Conservation (phyloP, 2,888 invertebrate genomes). For the Erynnis tages region DNA sequence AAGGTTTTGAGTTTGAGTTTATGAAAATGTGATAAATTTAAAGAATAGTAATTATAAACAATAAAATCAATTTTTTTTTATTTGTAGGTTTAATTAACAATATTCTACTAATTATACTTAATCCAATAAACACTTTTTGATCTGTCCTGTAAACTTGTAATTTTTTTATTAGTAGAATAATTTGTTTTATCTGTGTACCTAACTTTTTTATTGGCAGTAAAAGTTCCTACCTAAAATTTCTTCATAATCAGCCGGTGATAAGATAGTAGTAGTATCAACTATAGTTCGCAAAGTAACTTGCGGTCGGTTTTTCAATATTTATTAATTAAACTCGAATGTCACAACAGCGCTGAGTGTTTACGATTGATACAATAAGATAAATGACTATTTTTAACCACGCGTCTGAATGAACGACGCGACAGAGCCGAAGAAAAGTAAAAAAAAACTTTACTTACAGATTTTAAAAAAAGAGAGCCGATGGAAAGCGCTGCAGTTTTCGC, state of each 20-base stretch:
- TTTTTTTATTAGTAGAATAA: too few species aligned
- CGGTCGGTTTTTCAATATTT: background rate
- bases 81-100: too few species aligned
- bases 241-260: slow-evolving; percentile 4
- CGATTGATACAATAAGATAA: slow-evolving; percentile 26
- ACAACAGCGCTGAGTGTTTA: slow-evolving; percentile 11
- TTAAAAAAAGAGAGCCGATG: slow-evolving; percentile 35
- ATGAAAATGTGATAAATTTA: too few species aligned
- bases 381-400: slow-evolving; percentile 54
- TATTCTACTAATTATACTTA: too few species aligned
- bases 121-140: too few species aligned
- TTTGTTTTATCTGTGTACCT: background rate
- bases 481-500: slow-evolving; percentile 29
- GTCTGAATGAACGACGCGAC: slow-evolving; percentile 42
- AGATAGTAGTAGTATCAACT: background rate
- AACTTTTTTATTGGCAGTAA: background rate
- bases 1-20: too few species aligned
- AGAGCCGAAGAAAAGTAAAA: slow-evolving; percentile 39
- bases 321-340: background rate
- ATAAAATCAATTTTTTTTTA: too few species aligned
- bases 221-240: background rate
- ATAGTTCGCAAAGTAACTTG: background rate
- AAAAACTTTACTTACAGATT: slow-evolving; percentile 52
- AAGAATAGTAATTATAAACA: too few species aligned
- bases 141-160: too few species aligned